Conservation (phyloP, 37 sponge, comb jelly and placozoan genomes). For the Haliclona indistincta region DNA sequence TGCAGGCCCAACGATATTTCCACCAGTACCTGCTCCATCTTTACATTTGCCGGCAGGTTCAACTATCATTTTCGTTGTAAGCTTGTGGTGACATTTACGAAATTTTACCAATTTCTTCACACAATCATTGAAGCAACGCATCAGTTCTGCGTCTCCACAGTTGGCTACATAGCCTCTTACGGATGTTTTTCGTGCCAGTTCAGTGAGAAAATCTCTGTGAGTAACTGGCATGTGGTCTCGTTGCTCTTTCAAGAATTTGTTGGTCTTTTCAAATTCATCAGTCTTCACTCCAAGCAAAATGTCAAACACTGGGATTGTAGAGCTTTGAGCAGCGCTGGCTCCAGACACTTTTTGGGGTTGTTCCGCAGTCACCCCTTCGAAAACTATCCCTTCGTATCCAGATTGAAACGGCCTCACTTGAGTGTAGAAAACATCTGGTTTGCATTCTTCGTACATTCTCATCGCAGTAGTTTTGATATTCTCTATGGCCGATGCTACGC, state of each 20-base stretch:
- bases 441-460: conserved; percentile 48
- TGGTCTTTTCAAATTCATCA: too few relatives aligned
- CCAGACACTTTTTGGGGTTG: conserved; percentile 16
- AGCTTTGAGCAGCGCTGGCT: conserved; percentile 62
- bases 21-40: too few relatives aligned
- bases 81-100: neutral
- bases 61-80: neutral
- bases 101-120: neutral
- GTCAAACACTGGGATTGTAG: conserved; percentile 25
- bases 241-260: conserved; percentile 9
- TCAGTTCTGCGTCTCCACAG: neutral
- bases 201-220: conserved; percentile 38
- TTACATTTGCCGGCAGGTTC: too few relatives aligned
- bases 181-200: conserved; percentile 3
- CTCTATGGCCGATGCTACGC: conserved; percentile 5
- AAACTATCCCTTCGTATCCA: conserved; percentile 27
- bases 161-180: conserved; percentile 22
- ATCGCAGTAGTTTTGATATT: conserved; percentile 21
- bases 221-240: conserved; percentile 46
- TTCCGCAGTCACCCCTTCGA: conserved; percentile 19
- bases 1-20: too few relatives aligned
- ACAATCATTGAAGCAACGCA: neutral
- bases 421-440: conserved; percentile 43
- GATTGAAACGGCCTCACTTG: conserved; percentile 29
- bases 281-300: too few relatives aligned